A percentile compares a stretch with the other conserved stretches of the same genome.
Evolutionary conservation across 2,888 invertebrate genomes (phyloP).

Genomic region (Agriopis leucophaearia): DNA sequence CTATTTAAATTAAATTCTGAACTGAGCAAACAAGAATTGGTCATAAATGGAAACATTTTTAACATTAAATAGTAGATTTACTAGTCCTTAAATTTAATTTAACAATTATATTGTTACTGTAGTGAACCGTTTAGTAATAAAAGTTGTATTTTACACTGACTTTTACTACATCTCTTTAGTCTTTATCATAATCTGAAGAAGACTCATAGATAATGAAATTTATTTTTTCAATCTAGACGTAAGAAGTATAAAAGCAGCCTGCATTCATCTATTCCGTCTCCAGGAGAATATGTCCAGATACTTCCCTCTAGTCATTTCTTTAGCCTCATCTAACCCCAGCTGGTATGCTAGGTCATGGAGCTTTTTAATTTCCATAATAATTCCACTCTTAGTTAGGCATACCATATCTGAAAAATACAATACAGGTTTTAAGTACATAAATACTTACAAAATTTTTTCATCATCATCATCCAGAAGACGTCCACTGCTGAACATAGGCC

Average conservation of each 20-base stretch:
- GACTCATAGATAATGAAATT: background rate
- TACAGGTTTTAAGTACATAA: background rate
- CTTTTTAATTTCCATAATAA: conserved; percentile 97
- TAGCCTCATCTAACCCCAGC: conserved; percentile 96
- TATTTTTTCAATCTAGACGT: background rate
- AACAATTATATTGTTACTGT: conserved; percentile 35
- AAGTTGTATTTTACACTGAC: conserved; percentile 12
- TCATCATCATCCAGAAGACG: too few relatives aligned
- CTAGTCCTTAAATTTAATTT: conserved; percentile 37
- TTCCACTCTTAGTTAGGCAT: conserved; percentile 91
- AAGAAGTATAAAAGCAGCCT: background rate
- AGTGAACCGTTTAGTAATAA: conserved; percentile 33
- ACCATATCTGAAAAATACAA: conserved; percentile 88
- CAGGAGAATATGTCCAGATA: conserved; percentile 93
- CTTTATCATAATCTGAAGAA: background rate
- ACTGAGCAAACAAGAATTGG: conserved; percentile 2
- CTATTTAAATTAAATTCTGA: background rate
- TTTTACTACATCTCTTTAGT: background rate
- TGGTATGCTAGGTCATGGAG: conserved; percentile 98
- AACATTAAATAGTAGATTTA: conserved; percentile 23
- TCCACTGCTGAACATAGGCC: too few relatives aligned
- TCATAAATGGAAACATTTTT: background rate
- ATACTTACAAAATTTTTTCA: too few relatives aligned
- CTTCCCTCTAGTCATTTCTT: conserved; percentile 98
- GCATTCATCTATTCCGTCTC: conserved; percentile 63